Conservation (phyloP, 2,888 invertebrate species). For the Ametastegia equiseti region DNA sequence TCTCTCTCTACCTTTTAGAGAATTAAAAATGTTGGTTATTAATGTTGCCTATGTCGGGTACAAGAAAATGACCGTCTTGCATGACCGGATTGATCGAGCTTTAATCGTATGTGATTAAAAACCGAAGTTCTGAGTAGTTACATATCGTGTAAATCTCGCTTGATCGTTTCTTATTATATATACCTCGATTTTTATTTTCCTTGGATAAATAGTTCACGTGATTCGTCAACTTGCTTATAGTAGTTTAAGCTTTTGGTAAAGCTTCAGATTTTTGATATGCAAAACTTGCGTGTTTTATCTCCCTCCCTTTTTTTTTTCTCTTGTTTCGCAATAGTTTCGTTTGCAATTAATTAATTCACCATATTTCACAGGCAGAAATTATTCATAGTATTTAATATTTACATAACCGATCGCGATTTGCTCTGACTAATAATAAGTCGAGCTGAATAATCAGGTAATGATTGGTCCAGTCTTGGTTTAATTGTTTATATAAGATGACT, state of each 20-base stretch:
- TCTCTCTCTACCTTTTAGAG: background rate
- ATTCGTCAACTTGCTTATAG: too few species aligned
- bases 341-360: background rate
- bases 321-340: background rate
- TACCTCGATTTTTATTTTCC: background rate
- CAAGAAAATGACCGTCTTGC: constrained; percentile 33
- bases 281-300: too few species aligned
- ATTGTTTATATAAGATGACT: too few species aligned
- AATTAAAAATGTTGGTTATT: background rate
- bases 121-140: background rate
- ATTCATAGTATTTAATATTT: background rate
- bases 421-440: too few species aligned
- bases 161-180: too few species aligned
- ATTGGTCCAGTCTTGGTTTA: constrained; percentile 29
- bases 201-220: background rate
- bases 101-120: constrained; percentile 25
- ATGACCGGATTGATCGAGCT: constrained; percentile 36
- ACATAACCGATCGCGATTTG: background rate
- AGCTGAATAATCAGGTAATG: background rate
- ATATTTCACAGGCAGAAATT: background rate
- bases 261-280: too few species aligned
- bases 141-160: background rate
- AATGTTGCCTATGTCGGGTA: background rate
- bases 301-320: background rate
- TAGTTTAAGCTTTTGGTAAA: too few species aligned